These are phyloP conservation scores for Girardinichthys multiradiatus DNA, from an alignment of 2,113 vertebrate genomes.

Conservation along the genomic window DNA sequence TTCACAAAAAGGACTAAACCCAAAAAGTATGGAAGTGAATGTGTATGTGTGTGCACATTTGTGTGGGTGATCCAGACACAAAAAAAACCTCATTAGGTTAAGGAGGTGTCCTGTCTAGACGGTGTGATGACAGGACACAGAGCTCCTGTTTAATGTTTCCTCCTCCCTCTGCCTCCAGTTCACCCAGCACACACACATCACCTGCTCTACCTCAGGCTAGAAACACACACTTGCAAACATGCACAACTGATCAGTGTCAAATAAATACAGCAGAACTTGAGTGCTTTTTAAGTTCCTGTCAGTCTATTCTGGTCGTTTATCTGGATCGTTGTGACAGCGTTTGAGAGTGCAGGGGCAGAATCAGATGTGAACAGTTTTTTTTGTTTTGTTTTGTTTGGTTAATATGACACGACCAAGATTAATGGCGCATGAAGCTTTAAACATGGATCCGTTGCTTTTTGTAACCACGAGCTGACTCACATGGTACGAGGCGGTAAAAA, in stretches of 20 bases:
- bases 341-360: slow-evolving; percentile 6
- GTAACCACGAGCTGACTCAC: slow-evolving; percentile 27
- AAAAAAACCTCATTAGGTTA: slow-evolving; percentile 74
- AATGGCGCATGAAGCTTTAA: slow-evolving; percentile 35
- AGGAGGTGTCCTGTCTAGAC: slow-evolving; percentile 79
- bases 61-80: slow-evolving; percentile 28
- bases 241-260: slow-evolving; percentile 27
- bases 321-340: slow-evolving; percentile 2
- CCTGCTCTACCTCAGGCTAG: slow-evolving; percentile 45
- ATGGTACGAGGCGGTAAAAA: slow-evolving; percentile 1
- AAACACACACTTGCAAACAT: slow-evolving; percentile 26
- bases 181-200: slow-evolving; percentile 51
- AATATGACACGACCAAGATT: slow-evolving; percentile 28
- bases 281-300: slow-evolving; percentile 7
- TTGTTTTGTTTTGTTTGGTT: slow-evolving; percentile 34
- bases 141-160: slow-evolving; percentile 76
- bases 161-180: slow-evolving; percentile 57
- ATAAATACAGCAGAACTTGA: slow-evolving; percentile 12
- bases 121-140: slow-evolving; percentile 76
- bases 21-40: slow-evolving; percentile 4
- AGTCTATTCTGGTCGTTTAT: slow-evolving; percentile 6
- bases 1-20: slow-evolving; percentile 22
- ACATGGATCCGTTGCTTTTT: slow-evolving; percentile 23
- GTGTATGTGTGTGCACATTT: slow-evolving; percentile 9
- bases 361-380: slow-evolving; percentile 6